These are phyloP conservation scores for Hydroisotoma schaefferi DNA, from an alignment of 2,888 invertebrate genomes.

Conservation along the genomic window DNA sequence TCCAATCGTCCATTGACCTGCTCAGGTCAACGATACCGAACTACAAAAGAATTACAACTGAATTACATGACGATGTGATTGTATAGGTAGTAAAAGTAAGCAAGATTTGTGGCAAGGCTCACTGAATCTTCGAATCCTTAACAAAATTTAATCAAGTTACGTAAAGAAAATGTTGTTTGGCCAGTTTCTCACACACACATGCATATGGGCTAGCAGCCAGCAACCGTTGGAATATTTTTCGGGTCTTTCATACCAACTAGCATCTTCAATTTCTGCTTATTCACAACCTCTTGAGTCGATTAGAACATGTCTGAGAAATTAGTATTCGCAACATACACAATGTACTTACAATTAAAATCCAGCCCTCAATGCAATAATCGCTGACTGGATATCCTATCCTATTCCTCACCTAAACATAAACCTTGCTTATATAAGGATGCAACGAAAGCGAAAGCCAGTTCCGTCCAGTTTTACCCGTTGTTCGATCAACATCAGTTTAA, in stretches of 20 bases:
- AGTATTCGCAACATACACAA: slow-evolving; percentile 7
- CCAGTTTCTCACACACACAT: slow-evolving; percentile 12
- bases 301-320: neutral
- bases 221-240: slow-evolving; percentile 7
- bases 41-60: too few relatives aligned
- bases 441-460: slow-evolving; percentile 46
- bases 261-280: neutral
- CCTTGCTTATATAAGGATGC: slow-evolving; percentile 44
- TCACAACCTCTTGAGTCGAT: neutral
- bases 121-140: too few relatives aligned
- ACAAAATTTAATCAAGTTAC: too few relatives aligned
- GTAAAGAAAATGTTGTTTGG: slow-evolving; percentile 7
- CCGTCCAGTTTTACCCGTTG: slow-evolving; percentile 41
- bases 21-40: slow-evolving; percentile 22
- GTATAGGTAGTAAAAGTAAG: too few relatives aligned
- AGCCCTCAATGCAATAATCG: neutral
- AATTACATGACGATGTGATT: too few relatives aligned
- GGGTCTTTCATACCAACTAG: neutral
- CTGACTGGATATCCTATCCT: slow-evolving; percentile 4
- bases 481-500: slow-evolving; percentile 16
- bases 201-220: slow-evolving; percentile 1
- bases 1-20: slow-evolving; percentile 22
- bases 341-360: slow-evolving; percentile 3
- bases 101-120: too few relatives aligned
- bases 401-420: slow-evolving; percentile 29